These are phyloP conservation scores for Stichodactyla mertensii DNA, from an alignment of 64 coral and sea anemone genomes.

Conservation along the genomic window DNA sequence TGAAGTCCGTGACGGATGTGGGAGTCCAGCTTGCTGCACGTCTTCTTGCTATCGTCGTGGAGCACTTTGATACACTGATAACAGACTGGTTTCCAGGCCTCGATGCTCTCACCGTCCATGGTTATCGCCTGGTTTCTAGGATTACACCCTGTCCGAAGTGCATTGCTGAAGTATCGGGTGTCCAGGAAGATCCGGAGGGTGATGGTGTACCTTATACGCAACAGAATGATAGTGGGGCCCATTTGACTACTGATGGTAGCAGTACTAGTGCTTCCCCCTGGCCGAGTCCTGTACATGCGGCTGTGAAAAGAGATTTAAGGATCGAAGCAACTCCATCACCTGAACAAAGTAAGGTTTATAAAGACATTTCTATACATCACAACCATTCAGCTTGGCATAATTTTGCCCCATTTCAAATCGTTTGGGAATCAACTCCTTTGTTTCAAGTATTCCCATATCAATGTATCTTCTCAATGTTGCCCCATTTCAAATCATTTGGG, in stretches of 20 bases:
- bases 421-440: too few relatives aligned
- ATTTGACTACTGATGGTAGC: conserved; percentile 73
- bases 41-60: conserved; percentile 68
- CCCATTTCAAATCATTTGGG: too few relatives aligned
- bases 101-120: conserved; percentile 82
- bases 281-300: conserved; percentile 75
- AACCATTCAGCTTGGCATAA: too few relatives aligned
- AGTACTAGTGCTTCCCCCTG: conserved; percentile 75
- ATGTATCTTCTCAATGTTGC: neutral
- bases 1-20: conserved; percentile 67
- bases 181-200: conserved; percentile 23
- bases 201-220: neutral
- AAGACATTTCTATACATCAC: neutral
- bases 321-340: neutral
- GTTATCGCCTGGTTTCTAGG: conserved; percentile 85
- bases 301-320: neutral
- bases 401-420: neutral
- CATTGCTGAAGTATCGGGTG: conserved; percentile 58
- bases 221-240: conserved; percentile 49
- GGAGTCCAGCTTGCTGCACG: conserved; percentile 68
- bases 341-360: neutral
- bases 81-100: conserved; percentile 99
- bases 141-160: conserved; percentile 85
- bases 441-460: too few relatives aligned
- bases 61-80: conserved; percentile 93